Base-by-base conservation (phyloP, 2,797 vertebrate genomes). In the Gambusia yucatana region DNA sequence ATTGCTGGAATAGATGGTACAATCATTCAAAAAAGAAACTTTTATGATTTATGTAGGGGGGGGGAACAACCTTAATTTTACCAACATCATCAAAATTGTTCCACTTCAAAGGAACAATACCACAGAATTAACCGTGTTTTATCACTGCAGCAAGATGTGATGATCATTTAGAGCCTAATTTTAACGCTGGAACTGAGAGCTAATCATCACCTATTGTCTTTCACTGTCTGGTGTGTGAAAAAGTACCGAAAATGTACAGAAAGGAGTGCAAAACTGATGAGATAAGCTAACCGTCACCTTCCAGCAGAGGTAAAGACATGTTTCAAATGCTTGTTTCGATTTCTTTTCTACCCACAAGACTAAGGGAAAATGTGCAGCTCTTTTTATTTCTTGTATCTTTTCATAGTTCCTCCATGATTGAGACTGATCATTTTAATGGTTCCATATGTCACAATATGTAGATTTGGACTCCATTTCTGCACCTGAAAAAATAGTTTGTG, bases 261-360 rank as follows among this genome's bases (percentile, higher is more conserved):
- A 75, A 28, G 25, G 48, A 52, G 7, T 6, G 28, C 46, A 59
- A 25, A 73, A 72, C 36, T 74, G 59, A 78, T 70, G 72, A 80
- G 77, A 79, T 76, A 76, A 84, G 78, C 77, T 78, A 77, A 87
- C 82, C 43, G 20, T 28, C 46, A 9, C 6, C 6, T 70, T 79
- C 76, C 36, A 69, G 33, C 61, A 73, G 52, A 48, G 78, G 72
- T 59, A n/a, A 77, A 80, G 77, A 47, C 63, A 30, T 77, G 22
- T 86, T 86, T 84, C 72, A 78, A 83, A 86, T 77, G 73, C 82
- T 84, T 79, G 69, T 84, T 78, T 81, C 72, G 86, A 87, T 47
- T 50, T 28, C 43, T 78, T 76, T 77, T 77, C 74, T 57, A 52
- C 36, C 78, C 83, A 67, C 74, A 61, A 28, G 73, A 52, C 3